These are phyloP conservation scores for Ormyrus pomaceus DNA, from an alignment of 2,888 invertebrate species.

Conservation along the genomic window DNA sequence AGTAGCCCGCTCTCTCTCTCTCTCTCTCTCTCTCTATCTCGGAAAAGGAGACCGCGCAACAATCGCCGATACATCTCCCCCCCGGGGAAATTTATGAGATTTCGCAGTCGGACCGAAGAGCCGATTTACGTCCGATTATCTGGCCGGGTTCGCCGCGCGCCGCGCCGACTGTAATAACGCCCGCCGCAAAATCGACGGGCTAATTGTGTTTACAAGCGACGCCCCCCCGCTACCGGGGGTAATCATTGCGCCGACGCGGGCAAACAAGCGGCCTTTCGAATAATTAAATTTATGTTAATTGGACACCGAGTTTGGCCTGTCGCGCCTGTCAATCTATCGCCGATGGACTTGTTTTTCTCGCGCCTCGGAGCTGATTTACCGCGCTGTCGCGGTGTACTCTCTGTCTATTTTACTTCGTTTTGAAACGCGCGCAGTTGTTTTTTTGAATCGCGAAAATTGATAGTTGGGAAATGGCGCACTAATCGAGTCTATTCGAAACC, in stretches of 20 bases:
- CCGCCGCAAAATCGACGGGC: constrained; percentile 27
- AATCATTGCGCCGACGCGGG: constrained; percentile 37
- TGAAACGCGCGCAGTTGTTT: too few relatives aligned
- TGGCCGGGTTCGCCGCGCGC: neutral
- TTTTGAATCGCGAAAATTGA: too few relatives aligned
- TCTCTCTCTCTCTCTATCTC: neutral
- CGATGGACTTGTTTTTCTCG: neutral
- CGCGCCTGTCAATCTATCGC: neutral
- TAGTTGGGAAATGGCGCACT: neutral
- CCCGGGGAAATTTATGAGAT: constrained; percentile 20
- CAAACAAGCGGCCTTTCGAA: constrained; percentile 20
- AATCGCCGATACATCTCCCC: neutral
- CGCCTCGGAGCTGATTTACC: neutral
- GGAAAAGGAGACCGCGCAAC: neutral
- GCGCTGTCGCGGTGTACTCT: too few relatives aligned
- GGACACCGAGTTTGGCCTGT: neutral
- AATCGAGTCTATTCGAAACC: constrained; percentile 25
- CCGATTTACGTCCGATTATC: constrained; percentile 13
- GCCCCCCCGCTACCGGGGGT: constrained; percentile 12
- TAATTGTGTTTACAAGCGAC: constrained; percentile 37
- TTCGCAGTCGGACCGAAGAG: constrained; percentile 8
- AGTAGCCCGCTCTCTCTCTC: neutral
- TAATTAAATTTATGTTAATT: constrained; percentile 49
- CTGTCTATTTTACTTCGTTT: too few relatives aligned
- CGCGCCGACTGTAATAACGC: constrained; percentile 11